Evolutionary conservation across 2,888 invertebrate genomes (phyloP).

Genomic region (Xanthorhoe spadicearia): DNA sequence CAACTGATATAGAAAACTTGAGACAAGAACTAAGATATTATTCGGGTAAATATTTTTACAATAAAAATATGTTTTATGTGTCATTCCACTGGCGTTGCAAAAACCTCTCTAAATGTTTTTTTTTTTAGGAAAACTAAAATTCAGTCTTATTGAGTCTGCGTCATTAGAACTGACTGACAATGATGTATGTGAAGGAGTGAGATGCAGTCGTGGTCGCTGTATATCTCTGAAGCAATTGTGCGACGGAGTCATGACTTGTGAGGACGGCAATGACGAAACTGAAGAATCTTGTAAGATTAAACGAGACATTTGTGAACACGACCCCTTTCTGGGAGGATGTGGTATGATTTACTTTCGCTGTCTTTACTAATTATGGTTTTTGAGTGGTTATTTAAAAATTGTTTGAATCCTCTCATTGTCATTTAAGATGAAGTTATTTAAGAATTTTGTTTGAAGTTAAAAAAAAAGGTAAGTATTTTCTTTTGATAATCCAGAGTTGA

Average conservation of each 20-base stretch:
- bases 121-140: conserved; percentile 27
- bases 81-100: no score
- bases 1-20: conserved; percentile 83
- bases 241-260: conserved; percentile 88
- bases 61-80: background rate
- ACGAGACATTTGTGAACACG: conserved; percentile 54
- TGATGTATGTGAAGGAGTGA: conserved; percentile 83
- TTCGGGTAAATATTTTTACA: conserved; percentile 69
- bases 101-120: background rate
- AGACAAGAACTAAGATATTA: conserved; percentile 78
- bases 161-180: conserved; percentile 15
- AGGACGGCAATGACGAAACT: conserved; percentile 88
- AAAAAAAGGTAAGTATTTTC: no score
- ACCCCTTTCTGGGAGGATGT: conserved; percentile 69
- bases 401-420: no score
- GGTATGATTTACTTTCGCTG: conserved; percentile 52
- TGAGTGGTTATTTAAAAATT: no score
- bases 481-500: no score
- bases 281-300: conserved; percentile 73
- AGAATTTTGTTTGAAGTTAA: no score
- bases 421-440: no score
- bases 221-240: conserved; percentile 85
- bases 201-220: conserved; percentile 90
- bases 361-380: no score
- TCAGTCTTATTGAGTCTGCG: conserved; percentile 5